Evolutionary conservation across 2,888 invertebrate genomes (phyloP), one percentile per base, ranked within the genome.

Genomic region (Trimorus sp.): DNA sequence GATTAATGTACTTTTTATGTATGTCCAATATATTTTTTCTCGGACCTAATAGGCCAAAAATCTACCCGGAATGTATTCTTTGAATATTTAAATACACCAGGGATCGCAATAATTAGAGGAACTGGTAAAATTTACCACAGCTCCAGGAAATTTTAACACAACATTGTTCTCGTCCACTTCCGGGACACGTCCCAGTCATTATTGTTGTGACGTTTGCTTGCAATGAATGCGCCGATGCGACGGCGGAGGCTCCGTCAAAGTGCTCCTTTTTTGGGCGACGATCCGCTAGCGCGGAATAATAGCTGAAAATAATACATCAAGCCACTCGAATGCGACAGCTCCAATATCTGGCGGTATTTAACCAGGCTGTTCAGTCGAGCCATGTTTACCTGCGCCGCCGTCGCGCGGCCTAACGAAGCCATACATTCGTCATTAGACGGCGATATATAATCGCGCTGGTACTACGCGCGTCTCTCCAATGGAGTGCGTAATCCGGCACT

Each of bases 221-320:
- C 51, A 0, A 58, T 49, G 74, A 56, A 74, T 63, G 15, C 38
- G 11, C 9, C 49, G 0, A 53, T 54, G 56, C 49, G 53, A 49
- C 40, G 14, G 51, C 26, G 14, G 51, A 75, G 40, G 65, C 53
- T 53, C 58, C 59, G 77, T 70, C 69, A 69, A 69, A 69, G 62
- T 62, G 53, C n/a, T 56, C 45, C 49, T 58, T 70, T 66, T 63
- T 77, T 69, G n/a, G 63, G 70, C 65, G 63, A 38, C 38, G 54
- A 59, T 65, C 59, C 37, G 15, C 16, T 12, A 45, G 45, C 53
- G 60, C 77, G 70, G 75, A 85, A 87, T 86, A 86, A 86, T 85
- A 69, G 84, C 76, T 79, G 83, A 83, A 88, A 88, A 88, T 88
- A 89, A 89, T 89, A 87, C 87, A 84, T 89, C 88, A 86, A 84